These are phyloP conservation scores for Leptopterna dolabrata DNA, from an alignment of 2,888 invertebrate species.

Conservation along the genomic window DNA sequence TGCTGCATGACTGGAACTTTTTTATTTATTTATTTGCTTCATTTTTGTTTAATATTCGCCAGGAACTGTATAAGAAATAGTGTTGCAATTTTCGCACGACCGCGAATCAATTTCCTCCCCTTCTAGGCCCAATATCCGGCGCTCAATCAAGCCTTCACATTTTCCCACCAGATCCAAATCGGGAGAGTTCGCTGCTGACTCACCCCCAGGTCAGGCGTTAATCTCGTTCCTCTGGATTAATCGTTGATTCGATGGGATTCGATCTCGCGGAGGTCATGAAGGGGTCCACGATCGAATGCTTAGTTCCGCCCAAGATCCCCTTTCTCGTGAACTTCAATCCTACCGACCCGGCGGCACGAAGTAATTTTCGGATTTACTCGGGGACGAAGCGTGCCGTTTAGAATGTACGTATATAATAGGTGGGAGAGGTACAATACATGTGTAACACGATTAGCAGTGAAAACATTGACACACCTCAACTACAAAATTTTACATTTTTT, in stretches of 20 bases:
- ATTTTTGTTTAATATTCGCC: too few relatives aligned
- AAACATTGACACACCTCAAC: too few relatives aligned
- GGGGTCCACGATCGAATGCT: background rate
- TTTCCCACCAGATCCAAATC: background rate
- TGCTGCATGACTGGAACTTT: too few relatives aligned
- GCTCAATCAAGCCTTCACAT: background rate
- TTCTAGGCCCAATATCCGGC: background rate
- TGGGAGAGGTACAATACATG: too few relatives aligned
- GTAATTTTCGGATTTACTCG: too few relatives aligned
- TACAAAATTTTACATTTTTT: too few relatives aligned
- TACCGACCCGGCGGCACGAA: background rate
- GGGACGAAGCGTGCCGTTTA: too few relatives aligned
- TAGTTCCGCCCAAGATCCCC: background rate
- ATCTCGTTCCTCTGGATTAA: background rate
- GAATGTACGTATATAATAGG: too few relatives aligned
- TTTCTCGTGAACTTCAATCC: background rate
- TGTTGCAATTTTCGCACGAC: background rate
- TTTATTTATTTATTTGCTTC: too few relatives aligned
- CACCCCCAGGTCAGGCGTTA: background rate
- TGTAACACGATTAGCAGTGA: too few relatives aligned
- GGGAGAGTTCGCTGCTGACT: background rate
- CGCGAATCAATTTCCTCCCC: background rate
- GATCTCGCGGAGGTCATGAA: background rate
- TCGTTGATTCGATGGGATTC: background rate
- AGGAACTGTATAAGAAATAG: background rate